A percentile compares a stretch with the other conserved stretches of the same genome.
phyloP scores from a whole-genome alignment of 2,797 vertebrate genomes.

The Dromococcyx pavoninus region DNA sequence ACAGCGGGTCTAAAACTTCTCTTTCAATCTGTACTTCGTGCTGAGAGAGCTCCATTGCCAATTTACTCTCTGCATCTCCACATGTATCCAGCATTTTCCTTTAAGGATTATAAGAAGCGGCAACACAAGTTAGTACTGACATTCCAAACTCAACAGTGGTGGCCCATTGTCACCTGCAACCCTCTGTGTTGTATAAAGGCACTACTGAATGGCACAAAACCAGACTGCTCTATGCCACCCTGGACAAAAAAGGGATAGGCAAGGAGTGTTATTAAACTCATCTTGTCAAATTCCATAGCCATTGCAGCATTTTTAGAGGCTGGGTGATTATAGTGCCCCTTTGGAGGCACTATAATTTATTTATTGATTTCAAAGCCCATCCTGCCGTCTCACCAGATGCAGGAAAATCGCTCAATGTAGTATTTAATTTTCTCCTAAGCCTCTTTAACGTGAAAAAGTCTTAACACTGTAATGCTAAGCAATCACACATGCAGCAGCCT shows the following conservation, averaged over 20 bases:
- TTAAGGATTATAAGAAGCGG: neutral
- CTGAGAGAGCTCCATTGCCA: constrained; percentile 91
- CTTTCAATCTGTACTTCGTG: constrained; percentile 94
- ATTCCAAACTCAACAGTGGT: neutral
- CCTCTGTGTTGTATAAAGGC: neutral
- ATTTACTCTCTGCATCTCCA: constrained; percentile 91
- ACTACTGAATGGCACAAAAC: neutral
- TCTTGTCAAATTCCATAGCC: neutral
- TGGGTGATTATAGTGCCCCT: neutral
- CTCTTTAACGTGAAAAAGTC: neutral
- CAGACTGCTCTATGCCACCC: neutral
- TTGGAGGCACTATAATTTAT: too few relatives aligned
- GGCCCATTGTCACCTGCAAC: neutral
- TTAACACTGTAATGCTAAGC: neutral
- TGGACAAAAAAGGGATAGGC: neutral
- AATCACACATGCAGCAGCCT: neutral
- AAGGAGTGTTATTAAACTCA: neutral
- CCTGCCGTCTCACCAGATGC: neutral
- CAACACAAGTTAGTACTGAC: neutral
- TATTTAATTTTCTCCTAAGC: neutral
- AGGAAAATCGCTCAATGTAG: neutral
- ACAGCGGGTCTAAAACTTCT: constrained; percentile 91
- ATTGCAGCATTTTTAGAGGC: neutral
- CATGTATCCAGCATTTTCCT: constrained; percentile 98
- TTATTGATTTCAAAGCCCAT: neutral